These are phyloP conservation scores for Folsomia manolachei DNA, from an alignment of 2,888 invertebrate genomes.

Conservation along the genomic window DNA sequence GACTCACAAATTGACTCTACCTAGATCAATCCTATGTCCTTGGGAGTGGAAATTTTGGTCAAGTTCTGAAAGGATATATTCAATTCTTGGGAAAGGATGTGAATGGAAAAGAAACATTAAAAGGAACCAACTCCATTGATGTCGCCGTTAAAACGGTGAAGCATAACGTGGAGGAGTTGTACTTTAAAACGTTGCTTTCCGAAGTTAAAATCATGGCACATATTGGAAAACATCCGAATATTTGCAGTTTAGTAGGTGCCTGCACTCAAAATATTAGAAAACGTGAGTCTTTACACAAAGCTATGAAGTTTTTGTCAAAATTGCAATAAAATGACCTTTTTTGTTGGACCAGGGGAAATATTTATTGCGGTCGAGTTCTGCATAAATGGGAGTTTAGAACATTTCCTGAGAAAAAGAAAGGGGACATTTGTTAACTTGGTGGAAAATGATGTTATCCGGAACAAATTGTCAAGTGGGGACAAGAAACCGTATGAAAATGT, in stretches of 20 bases:
- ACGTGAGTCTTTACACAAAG: too few species aligned
- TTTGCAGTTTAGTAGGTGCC: conserved; percentile 37
- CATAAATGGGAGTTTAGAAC: conserved; percentile 33
- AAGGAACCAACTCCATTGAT: neutral
- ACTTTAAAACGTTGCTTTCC: conserved; percentile 37
- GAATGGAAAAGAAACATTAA: neutral
- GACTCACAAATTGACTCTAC: neutral
- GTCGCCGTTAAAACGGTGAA: conserved; percentile 40
- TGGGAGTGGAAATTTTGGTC: conserved; percentile 37
- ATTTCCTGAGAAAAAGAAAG: conserved; percentile 24
- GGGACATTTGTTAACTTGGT: conserved; percentile 29
- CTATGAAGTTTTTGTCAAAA: conserved; percentile 7
- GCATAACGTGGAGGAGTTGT: conserved; percentile 21
- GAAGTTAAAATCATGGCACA: conserved; percentile 42
- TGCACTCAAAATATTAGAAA: conserved; percentile 36
- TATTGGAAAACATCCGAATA: conserved; percentile 32
- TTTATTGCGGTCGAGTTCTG: conserved; percentile 40
- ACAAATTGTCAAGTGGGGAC: neutral
- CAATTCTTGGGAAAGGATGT: neutral
- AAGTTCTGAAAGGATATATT: conserved; percentile 34
- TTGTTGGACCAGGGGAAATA: conserved; percentile 31
- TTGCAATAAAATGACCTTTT: conserved; percentile 8
- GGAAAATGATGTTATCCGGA: neutral
- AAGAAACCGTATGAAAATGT: conserved; percentile 17
- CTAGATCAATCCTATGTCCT: conserved; percentile 15